Percentiles rank a stretch among this genome's conserved stretches.
phyloP scores from a whole-genome alignment of 2,113 vertebrate species.

The Smithornis capensis region DNA sequence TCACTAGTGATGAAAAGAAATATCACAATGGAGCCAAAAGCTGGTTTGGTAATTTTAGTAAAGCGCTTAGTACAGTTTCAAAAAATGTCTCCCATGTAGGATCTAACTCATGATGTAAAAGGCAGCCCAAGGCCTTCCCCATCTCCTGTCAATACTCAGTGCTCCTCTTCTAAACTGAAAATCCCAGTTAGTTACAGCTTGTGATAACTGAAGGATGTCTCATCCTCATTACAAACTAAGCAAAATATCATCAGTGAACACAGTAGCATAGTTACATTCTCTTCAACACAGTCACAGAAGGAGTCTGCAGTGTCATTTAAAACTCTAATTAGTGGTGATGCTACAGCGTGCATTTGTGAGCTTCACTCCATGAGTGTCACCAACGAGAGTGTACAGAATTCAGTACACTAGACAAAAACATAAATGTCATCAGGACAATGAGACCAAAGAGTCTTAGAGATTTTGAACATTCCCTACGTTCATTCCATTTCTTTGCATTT shows the following conservation, averaged over 20 bases:
- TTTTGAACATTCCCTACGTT: not conserved
- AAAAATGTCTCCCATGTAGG: not conserved
- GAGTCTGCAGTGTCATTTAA: not conserved
- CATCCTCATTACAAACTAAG: not conserved
- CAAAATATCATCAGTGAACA: not conserved
- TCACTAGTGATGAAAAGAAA: not conserved
- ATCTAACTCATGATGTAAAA: not conserved
- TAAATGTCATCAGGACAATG: not conserved
- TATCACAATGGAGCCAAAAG: not conserved
- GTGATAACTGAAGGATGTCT: not conserved
- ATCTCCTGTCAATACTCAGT: not conserved
- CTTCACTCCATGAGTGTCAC: not conserved
- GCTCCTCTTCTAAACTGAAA: not conserved
- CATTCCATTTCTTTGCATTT: not conserved
- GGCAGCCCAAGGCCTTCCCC: not conserved
- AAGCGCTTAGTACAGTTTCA: not conserved
- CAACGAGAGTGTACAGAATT: not conserved
- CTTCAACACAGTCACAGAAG: not conserved
- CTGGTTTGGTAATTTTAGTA: not conserved
- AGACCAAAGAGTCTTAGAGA: not conserved
- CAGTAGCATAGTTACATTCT: not conserved
- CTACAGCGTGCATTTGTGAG: not conserved
- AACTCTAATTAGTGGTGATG: not conserved
- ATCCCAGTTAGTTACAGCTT: not conserved
- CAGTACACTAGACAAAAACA: not conserved